phyloP scores from a whole-genome alignment of 2,888 invertebrate genomes.

The Brassicogethes aeneus region DNA sequence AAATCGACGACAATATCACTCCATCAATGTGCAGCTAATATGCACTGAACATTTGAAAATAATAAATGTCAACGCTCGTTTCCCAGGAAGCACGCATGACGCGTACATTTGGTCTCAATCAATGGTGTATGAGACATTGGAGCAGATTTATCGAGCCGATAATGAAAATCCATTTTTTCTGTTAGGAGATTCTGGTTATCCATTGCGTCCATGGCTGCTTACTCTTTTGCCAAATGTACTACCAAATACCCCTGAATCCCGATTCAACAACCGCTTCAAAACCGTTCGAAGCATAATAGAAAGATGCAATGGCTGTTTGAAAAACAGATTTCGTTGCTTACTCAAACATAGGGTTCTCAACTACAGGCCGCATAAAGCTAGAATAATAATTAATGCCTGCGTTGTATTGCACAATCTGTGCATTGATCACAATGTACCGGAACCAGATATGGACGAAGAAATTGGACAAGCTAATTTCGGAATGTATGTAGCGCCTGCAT shows the following conservation, averaged over 20 bases:
- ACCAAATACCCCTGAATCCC: not conserved
- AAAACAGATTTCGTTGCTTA: conserved; percentile 13
- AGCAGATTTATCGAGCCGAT: too few species aligned
- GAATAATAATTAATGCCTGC: conserved; percentile 17
- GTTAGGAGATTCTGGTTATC: too few species aligned
- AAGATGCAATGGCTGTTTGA: conserved; percentile 11
- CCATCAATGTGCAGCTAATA: too few species aligned
- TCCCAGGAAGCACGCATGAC: too few species aligned
- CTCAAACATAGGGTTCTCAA: conserved; percentile 13
- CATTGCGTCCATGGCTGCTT: conserved; percentile 6
- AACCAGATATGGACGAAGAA: not conserved
- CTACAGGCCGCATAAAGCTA: not conserved
- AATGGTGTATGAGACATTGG: too few species aligned
- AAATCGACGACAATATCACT: too few species aligned
- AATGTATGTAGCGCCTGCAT: too few species aligned
- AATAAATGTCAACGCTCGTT: too few species aligned
- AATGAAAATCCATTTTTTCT: too few species aligned
- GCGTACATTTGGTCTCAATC: too few species aligned
- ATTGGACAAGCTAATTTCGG: too few species aligned
- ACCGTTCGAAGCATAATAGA: conserved; percentile 2
- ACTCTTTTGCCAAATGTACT: conserved; percentile 7
- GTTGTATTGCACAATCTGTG: conserved; percentile 16
- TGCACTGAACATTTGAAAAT: too few species aligned
- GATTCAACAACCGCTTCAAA: not conserved
- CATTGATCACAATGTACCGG: conserved; percentile 1